A percentile compares a stretch with the other conserved stretches of the same genome.
phyloP scores from a whole-genome alignment of 64 coral and sea anemone species.

The Montipora sp. region DNA sequence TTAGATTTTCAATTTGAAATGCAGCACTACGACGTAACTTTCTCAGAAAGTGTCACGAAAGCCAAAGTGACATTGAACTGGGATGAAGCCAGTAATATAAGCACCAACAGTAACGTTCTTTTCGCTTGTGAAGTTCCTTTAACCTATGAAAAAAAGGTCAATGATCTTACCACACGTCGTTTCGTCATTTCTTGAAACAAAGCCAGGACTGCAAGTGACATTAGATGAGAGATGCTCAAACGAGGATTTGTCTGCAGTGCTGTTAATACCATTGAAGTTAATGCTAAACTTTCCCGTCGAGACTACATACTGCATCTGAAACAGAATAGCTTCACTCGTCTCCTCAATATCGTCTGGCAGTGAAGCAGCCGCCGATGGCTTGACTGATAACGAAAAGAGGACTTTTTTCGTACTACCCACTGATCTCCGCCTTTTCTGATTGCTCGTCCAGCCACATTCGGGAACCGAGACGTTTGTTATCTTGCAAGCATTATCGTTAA shows the following conservation, averaged over 20 bases:
- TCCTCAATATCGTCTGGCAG: constrained; percentile 6
- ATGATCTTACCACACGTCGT: constrained; percentile 21
- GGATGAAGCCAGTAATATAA: too few species aligned
- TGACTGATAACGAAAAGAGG: background rate
- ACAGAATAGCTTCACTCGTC: constrained; percentile 40
- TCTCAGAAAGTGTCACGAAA: too few species aligned
- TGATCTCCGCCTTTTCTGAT: background rate
- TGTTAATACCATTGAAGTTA: background rate
- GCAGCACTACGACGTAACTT: too few species aligned
- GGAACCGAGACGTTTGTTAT: background rate
- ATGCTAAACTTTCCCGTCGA: constrained; percentile 21
- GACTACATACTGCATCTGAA: constrained; percentile 44
- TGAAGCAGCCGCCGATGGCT: background rate
- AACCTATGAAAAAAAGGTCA: background rate
- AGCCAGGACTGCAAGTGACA: constrained; percentile 7
- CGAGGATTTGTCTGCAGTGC: constrained; percentile 22
- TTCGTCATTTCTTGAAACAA: constrained; percentile 1
- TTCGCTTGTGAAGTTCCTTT: background rate
- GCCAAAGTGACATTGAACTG: too few species aligned
- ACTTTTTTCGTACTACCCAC: background rate
- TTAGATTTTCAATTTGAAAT: too few species aligned
- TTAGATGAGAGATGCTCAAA: background rate
- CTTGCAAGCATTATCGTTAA: background rate
- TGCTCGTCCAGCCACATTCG: background rate
- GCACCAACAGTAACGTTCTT: background rate